Evolutionary conservation across 2,888 invertebrate genomes (phyloP), one percentile per base, ranked within the genome.

Genomic region (Pilophorus perplexus): DNA sequence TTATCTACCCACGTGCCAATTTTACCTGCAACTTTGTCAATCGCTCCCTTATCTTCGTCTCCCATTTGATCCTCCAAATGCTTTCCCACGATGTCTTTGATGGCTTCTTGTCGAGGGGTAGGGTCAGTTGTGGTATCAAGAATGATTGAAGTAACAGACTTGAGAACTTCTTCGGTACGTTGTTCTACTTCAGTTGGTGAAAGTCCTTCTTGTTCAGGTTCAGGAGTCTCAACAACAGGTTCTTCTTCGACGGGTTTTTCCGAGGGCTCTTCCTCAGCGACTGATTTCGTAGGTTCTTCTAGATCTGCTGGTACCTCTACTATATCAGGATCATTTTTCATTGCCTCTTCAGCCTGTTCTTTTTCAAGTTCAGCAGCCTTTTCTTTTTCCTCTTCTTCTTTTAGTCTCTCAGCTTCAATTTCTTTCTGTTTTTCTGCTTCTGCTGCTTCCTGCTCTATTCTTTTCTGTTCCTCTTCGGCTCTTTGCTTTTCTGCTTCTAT

Each of bases 11-110:
- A 66, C 18, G 46, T 46, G 8, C 40, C 25, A 18, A 66, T 12
- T 22, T 59, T 55, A 5, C 22, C 18, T 1, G 57, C 33, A 4
- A 48, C 57, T 18, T 57, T 57, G 3, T 20, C 8, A 12, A 59
- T 40, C 10, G 25, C 48, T 23, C 33, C 46, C 16, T 28, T 18
- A 20, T 66, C 57, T 23, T 52, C n/a, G 40, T 64, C 64, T 10
- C 16, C 27, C 2, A 64, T 4, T 3, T 6, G 2, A 27, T 64
- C 52, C 22, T 64, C 64, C 8, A 66, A 22, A 3, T 54, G 27
- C 23, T 65, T 52, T n/a, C 14, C 64, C 12, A 54, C 10, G 4
- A 66, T 40, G 20, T 66, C 57, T 57, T 66, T 59, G 20, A 66
- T 22, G 1, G 55, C 46, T 38, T 57, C 46, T 37, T 66, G 66